Percentiles rank a stretch among this genome's conserved stretches.
Evolutionary conservation across 2,113 vertebrate genomes (phyloP).

Genomic region (Vicugna pacos): DNA sequence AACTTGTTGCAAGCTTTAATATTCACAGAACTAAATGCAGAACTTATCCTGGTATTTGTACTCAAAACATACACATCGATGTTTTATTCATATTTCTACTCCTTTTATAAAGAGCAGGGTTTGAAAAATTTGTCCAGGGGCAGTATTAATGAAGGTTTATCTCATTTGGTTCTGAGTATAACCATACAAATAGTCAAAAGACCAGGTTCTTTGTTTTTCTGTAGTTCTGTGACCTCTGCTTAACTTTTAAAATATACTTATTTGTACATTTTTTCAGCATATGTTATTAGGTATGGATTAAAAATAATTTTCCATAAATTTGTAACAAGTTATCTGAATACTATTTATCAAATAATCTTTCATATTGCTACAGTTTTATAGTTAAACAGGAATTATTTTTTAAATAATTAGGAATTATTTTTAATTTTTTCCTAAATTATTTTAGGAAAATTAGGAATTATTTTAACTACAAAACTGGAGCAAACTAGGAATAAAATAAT

Average conservation of each 20-base stretch:
- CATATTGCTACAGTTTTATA: background rate
- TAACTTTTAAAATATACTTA: background rate
- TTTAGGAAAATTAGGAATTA: background rate
- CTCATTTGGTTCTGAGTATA: constrained; percentile 5
- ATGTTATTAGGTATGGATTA: background rate
- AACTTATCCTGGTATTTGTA: too few relatives aligned
- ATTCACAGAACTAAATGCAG: background rate
- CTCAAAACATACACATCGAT: background rate
- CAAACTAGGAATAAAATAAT: background rate
- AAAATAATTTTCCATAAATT: background rate
- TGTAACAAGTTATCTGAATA: constrained; percentile 34
- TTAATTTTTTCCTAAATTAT: background rate
- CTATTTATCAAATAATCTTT: constrained; percentile 31
- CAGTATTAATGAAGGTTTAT: background rate
- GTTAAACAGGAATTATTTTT: background rate
- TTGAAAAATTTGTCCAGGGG: background rate
- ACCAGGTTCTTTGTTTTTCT: background rate
- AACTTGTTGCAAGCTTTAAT: background rate
- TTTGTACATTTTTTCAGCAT: background rate
- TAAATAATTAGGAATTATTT: background rate
- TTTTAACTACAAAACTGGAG: background rate
- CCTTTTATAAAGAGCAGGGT: background rate
- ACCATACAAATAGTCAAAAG: constrained; percentile 36
- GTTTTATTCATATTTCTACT: background rate
- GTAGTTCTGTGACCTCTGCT: background rate